Evolutionary conservation across 2,113 vertebrate species (phyloP).

Genomic region (Vulpes lagopus): DNA sequence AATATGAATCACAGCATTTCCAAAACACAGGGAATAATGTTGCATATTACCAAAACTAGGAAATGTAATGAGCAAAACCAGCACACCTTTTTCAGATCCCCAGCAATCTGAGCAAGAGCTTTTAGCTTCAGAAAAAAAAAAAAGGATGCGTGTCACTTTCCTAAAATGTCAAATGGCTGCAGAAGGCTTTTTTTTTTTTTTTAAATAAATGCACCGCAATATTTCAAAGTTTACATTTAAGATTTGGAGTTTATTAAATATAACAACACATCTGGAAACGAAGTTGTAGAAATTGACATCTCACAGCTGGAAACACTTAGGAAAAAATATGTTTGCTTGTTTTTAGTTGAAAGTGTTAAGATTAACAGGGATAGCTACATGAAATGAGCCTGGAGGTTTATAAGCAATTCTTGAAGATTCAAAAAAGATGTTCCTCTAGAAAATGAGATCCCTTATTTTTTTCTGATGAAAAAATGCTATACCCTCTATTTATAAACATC

Average conservation of each 20-base stretch:
- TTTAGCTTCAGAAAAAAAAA: conserved; percentile 76
- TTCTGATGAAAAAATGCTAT: background rate
- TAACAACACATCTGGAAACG: conserved; percentile 71
- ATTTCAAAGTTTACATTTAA: conserved; percentile 35
- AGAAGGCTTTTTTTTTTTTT: background rate
- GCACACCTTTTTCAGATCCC: conserved; percentile 80
- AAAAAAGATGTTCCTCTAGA: conserved; percentile 4
- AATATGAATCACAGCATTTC: conserved; percentile 84
- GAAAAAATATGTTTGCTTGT: conserved; percentile 21
- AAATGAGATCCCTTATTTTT: background rate
- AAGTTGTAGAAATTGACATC: conserved; percentile 73
- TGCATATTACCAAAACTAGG: conserved; percentile 65
- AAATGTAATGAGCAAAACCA: conserved; percentile 80
- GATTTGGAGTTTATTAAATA: conserved; percentile 72
- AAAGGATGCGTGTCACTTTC: conserved; percentile 80
- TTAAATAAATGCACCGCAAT: conserved; percentile 76
- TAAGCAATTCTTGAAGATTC: background rate
- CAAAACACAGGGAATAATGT: conserved; percentile 82
- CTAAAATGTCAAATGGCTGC: conserved; percentile 61
- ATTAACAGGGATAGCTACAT: background rate
- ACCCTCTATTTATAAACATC: background rate
- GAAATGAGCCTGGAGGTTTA: conserved; percentile 21
- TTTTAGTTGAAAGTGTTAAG: conserved; percentile 50
- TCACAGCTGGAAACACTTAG: conserved; percentile 67
- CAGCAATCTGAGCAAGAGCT: conserved; percentile 78